phyloP scores from a whole-genome alignment of 2,888 invertebrate species.

The Acanthoscelides obtectus region DNA sequence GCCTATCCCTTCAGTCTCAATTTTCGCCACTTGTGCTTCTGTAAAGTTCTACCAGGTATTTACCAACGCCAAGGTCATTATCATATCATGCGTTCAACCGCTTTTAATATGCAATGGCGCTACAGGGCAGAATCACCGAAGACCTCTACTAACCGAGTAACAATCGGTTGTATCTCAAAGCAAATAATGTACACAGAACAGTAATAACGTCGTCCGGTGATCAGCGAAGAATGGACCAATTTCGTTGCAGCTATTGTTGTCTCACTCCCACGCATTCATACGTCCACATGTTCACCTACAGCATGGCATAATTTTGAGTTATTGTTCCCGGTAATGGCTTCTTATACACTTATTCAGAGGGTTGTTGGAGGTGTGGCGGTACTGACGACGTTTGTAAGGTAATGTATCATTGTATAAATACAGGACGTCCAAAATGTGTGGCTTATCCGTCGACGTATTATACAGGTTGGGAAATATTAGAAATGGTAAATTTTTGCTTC shows the following conservation, averaged over 20 bases:
- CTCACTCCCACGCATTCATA: constrained; percentile 24
- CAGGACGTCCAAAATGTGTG: too few relatives aligned
- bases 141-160: constrained; percentile 8
- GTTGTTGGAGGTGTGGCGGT: not conserved
- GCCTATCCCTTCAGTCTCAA: too few relatives aligned
- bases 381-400: not conserved
- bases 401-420: not conserved
- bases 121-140: not conserved
- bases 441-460: not conserved
- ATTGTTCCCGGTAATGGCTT: not conserved
- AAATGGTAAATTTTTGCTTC: too few relatives aligned
- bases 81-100: too few relatives aligned
- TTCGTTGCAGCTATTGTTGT: constrained; percentile 25
- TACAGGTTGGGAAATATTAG: too few relatives aligned
- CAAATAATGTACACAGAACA: constrained; percentile 15
- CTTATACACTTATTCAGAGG: not conserved
- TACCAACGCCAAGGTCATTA: too few relatives aligned
- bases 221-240: constrained; percentile 26
- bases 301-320: not conserved
- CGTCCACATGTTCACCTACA: constrained; percentile 4
- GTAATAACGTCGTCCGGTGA: constrained; percentile 27
- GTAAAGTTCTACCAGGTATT: too few relatives aligned
- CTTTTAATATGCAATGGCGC: not conserved
- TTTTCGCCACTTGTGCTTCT: too few relatives aligned
- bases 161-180: constrained; percentile 27